A percentile compares a stretch with the other conserved stretches of the same genome.
These are phyloP conservation scores for Musca vetustissima DNA, from an alignment of 1,140 invertebrate genomes.

Conservation along the genomic window DNA sequence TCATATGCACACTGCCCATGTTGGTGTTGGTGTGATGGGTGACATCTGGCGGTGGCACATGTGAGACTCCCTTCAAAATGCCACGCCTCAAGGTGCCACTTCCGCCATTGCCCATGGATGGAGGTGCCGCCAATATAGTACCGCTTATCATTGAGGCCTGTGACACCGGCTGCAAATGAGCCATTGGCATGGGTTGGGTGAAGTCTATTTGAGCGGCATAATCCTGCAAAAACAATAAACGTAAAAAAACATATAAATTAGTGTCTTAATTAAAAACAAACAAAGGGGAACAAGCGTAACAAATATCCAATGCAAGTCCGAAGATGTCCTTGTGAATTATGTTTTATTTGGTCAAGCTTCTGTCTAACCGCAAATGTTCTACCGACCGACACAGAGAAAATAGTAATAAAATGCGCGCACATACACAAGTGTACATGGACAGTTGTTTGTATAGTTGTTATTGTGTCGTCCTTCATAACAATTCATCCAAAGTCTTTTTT, in stretches of 20 bases:
- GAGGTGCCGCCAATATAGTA: conserved; percentile 31
- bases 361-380: no score
- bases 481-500: neutral
- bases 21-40: conserved; percentile 47
- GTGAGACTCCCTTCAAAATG: conserved; percentile 46
- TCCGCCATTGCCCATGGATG: conserved; percentile 29
- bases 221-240: conserved; percentile 38
- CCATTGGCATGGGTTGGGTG: conserved; percentile 44
- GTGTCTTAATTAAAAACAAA: neutral
- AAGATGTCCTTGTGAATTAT: no score
- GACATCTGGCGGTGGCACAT: conserved; percentile 51
- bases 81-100: conserved; percentile 50
- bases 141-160: conserved; percentile 39
- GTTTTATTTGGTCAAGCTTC: no score
- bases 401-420: no score
- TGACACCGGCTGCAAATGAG: conserved; percentile 48
- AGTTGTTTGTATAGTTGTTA: no score
- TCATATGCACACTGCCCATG: conserved; percentile 39
- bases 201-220: conserved; percentile 51
- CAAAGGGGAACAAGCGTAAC: no score
- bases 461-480: neutral
- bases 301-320: no score
- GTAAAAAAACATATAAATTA: neutral
- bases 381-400: no score
- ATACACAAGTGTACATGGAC: no score